Percentiles rank a stretch among this genome's conserved stretches.
phyloP scores from a whole-genome alignment of 2,113 vertebrate genomes.

The Zosterops pallidus region DNA sequence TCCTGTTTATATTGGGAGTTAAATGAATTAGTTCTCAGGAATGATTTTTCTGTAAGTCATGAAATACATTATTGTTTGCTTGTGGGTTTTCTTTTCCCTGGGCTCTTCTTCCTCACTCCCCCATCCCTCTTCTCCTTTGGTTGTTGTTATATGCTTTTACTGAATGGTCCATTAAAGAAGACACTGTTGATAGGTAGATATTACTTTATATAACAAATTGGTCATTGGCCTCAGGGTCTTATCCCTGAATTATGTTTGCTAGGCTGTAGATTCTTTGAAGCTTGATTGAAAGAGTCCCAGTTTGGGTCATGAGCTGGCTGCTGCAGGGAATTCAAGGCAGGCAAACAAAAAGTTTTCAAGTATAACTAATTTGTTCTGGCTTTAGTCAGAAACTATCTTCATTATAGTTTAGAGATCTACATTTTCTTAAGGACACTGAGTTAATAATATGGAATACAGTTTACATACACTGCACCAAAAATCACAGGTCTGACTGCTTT shows the following conservation, averaged over 20 bases:
- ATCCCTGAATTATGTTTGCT: background rate
- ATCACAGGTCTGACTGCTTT: background rate
- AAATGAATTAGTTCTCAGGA: background rate
- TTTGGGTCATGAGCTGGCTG: background rate
- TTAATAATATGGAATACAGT: background rate
- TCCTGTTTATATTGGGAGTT: background rate
- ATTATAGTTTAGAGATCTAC: background rate
- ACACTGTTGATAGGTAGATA: background rate
- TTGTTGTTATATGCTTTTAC: background rate
- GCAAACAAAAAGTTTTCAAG: conserved; percentile 17
- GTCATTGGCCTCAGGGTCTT: background rate
- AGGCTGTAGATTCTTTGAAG: conserved; percentile 9
- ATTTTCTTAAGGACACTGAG: background rate
- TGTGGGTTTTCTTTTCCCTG: background rate
- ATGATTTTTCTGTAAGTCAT: background rate
- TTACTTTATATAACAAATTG: background rate
- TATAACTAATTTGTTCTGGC: conserved; percentile 46
- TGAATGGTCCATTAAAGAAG: background rate
- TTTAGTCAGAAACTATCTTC: conserved; percentile 43
- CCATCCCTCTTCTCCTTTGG: background rate
- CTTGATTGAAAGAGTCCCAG: conserved; percentile 4
- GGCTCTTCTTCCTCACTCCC: background rate
- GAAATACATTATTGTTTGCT: background rate
- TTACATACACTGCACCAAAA: background rate
- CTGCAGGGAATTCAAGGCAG: background rate